Percentiles rank a stretch among this genome's conserved stretches.
phyloP scores from a whole-genome alignment of 2,797 vertebrate genomes.

The Chelon labrosus region DNA sequence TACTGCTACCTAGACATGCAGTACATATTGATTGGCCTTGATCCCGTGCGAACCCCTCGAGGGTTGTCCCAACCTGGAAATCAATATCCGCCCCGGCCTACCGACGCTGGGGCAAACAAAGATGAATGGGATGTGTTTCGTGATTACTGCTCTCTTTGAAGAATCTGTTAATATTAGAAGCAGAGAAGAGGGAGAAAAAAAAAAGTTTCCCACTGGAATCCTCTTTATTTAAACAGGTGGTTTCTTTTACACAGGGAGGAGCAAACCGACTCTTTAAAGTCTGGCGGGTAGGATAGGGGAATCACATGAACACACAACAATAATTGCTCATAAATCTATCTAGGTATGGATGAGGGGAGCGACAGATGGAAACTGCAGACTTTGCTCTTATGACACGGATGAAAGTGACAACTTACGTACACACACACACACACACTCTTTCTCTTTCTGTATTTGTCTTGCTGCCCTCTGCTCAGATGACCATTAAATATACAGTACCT shows the following conservation, averaged over 20 bases:
- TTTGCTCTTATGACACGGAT: slow-evolving; percentile 16
- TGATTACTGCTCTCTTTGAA: slow-evolving; percentile 47
- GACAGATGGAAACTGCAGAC: slow-evolving; percentile 50
- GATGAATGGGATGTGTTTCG: slow-evolving; percentile 45
- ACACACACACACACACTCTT: slow-evolving; percentile 9
- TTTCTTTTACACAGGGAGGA: slow-evolving; percentile 37
- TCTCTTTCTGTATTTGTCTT: neutral
- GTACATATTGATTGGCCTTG: slow-evolving; percentile 58
- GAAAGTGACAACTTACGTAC: slow-evolving; percentile 36
- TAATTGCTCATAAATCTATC: slow-evolving; percentile 49
- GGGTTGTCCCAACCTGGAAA: slow-evolving; percentile 43
- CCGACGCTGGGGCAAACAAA: slow-evolving; percentile 17
- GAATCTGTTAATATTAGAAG: slow-evolving; percentile 32
- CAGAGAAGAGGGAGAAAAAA: neutral
- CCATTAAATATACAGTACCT: too few species aligned
- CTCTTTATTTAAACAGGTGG: slow-evolving; percentile 60
- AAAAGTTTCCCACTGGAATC: neutral
- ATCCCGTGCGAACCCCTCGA: slow-evolving; percentile 41
- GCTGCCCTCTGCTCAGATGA: too few species aligned
- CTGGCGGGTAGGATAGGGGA: slow-evolving; percentile 15
- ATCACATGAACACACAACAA: slow-evolving; percentile 37
- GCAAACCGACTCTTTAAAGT: slow-evolving; percentile 44
- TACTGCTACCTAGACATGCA: slow-evolving; percentile 22
- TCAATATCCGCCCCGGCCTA: slow-evolving; percentile 34
- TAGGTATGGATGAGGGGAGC: slow-evolving; percentile 12